phyloP scores from a whole-genome alignment of 2,888 invertebrate species.

The Drosophila anomalata region DNA sequence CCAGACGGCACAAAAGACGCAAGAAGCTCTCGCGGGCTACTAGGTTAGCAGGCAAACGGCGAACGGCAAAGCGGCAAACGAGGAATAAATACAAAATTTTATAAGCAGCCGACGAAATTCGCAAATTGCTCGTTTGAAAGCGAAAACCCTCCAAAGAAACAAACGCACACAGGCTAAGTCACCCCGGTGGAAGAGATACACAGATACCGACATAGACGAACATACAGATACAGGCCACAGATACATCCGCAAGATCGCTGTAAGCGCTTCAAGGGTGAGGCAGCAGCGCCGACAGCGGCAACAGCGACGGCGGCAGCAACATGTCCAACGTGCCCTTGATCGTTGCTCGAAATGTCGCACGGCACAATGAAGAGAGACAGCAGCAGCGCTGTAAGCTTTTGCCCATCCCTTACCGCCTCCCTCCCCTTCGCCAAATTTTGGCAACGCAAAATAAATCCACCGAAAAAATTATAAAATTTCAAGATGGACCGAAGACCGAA shows the following conservation, averaged over 20 bases:
- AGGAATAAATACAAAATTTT: conserved; percentile 50
- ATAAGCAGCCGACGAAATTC: conserved; percentile 67
- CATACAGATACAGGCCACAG: conserved; percentile 29
- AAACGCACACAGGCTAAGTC: conserved; percentile 22
- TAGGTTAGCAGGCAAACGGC: conserved; percentile 70
- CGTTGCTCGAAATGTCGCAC: conserved; percentile 69
- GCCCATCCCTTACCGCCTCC: conserved; percentile 37
- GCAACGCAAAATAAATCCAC: conserved; percentile 59
- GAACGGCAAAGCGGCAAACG: conserved; percentile 30
- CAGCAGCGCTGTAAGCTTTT: conserved; percentile 64
- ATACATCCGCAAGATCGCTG: conserved; percentile 55
- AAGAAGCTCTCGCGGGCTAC: conserved; percentile 65
- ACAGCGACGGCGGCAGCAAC: conserved; percentile 42
- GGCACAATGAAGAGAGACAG: conserved; percentile 33
- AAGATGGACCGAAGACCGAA: conserved; percentile 15
- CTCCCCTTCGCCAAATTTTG: conserved; percentile 62
- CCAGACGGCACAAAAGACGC: conserved; percentile 37
- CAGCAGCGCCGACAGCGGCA: conserved; percentile 26
- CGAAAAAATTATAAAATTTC: conserved; percentile 22
- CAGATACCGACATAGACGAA: conserved; percentile 12
- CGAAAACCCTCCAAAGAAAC: conserved; percentile 69
- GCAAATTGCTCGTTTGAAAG: conserved; percentile 76
- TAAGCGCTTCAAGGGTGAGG: conserved; percentile 77
- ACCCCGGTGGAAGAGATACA: conserved; percentile 36
- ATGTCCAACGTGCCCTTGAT: conserved; percentile 81